Percentiles rank a stretch among this genome's conserved stretches.
These are phyloP conservation scores for Ploceus nigricollis DNA, from an alignment of 2,113 vertebrate species.

Conservation along the genomic window DNA sequence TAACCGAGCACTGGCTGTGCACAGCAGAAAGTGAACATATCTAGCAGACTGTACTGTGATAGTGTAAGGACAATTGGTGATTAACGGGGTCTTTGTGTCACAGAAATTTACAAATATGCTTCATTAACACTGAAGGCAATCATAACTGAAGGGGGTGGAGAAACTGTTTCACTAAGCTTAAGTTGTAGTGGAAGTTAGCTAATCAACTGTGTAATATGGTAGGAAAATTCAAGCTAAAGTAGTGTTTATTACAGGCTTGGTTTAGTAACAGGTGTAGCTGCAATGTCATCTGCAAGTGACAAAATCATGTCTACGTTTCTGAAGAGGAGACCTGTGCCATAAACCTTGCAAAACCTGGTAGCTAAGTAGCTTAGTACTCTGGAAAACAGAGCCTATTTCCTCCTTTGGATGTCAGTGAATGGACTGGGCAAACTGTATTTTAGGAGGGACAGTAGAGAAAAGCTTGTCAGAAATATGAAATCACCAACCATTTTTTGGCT, in stretches of 20 bases:
- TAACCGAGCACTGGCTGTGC: not conserved
- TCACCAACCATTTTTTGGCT: rapidly evolving
- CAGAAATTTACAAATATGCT: not conserved
- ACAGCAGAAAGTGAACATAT: not conserved
- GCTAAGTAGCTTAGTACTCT: not conserved
- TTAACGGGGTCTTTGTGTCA: not conserved
- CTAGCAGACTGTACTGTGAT: not conserved
- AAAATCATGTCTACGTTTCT: not conserved
- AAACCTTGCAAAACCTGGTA: not conserved
- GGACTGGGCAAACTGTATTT: not conserved
- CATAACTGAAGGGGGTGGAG: not conserved
- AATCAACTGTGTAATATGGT: not conserved
- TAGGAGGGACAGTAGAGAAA: not conserved
- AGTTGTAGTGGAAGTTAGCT: not conserved
- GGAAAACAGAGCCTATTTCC: not conserved
- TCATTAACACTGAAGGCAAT: not conserved
- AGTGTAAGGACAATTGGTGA: not conserved
- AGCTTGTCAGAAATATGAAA: not conserved
- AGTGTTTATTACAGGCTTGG: not conserved
- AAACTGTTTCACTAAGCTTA: not conserved
- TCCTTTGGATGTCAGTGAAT: not conserved
- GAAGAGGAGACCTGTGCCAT: not conserved
- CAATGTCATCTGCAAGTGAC: not conserved
- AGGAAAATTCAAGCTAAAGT: not conserved
- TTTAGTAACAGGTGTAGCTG: not conserved